Percentiles rank a stretch among this genome's conserved stretches.
phyloP scores from a whole-genome alignment of 2,797 vertebrate genomes.

The Denticeps clupeoides region DNA sequence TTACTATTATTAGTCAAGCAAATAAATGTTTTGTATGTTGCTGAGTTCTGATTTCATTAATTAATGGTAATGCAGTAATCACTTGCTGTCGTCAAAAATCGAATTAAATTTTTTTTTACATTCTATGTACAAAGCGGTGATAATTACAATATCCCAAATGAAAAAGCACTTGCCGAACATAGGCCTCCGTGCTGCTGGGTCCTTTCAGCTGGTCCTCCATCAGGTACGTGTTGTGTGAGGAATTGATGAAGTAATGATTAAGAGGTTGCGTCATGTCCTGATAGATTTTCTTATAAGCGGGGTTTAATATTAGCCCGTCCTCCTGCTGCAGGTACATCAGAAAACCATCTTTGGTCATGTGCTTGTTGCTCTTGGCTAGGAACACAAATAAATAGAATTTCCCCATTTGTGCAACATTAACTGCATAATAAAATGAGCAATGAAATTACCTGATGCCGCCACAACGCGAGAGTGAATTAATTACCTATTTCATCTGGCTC shows the following conservation, averaged over 20 bases:
- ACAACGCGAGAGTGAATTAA: slow-evolving; percentile 7
- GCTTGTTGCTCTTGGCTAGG: slow-evolving; percentile 69
- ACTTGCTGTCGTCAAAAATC: no score
- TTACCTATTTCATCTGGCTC: slow-evolving; percentile 73
- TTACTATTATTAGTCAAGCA: no score
- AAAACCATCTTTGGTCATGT: slow-evolving; percentile 89
- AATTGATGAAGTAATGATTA: slow-evolving; percentile 87
- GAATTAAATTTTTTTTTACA: no score
- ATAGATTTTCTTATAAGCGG: slow-evolving; percentile 64
- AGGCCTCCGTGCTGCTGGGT: slow-evolving; percentile 92
- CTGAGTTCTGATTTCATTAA: no score
- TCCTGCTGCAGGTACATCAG: slow-evolving; percentile 77
- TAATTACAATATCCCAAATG: not conserved
- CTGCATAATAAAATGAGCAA: no score
- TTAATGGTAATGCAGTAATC: no score
- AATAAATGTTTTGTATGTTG: no score
- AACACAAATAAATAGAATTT: no score
- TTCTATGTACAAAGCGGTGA: no score
- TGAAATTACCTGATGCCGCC: no score
- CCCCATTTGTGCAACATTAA: no score
- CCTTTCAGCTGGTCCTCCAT: slow-evolving; percentile 88
- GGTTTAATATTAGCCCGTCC: slow-evolving; percentile 69
- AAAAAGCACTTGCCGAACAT: slow-evolving; percentile 68
- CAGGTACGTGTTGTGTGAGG: slow-evolving; percentile 96
- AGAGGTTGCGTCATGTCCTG: slow-evolving; percentile 93